Conservation (phyloP, 2,888 invertebrate genomes). For the Saturnia japonica region DNA sequence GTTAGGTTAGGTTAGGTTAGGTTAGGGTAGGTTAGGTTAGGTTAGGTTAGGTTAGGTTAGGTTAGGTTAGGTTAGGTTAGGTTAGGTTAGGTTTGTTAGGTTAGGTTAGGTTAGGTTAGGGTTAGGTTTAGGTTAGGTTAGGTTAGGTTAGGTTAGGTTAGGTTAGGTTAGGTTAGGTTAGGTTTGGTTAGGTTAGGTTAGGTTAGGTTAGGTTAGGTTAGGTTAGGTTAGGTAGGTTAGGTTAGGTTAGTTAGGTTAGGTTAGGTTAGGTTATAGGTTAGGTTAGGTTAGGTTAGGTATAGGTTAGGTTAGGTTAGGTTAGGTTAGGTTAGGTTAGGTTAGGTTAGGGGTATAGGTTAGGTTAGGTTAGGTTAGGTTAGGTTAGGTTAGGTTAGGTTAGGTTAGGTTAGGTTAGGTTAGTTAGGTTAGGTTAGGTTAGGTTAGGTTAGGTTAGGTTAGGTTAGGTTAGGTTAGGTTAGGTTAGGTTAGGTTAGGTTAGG, state of each 20-base stretch:
- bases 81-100: conserved; percentile 38
- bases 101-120: conserved; percentile 37
- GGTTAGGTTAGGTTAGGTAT: conserved; percentile 27
- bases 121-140: too few relatives aligned
- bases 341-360: too few relatives aligned
- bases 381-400: too few relatives aligned
- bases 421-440: too few relatives aligned
- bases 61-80: conserved; percentile 31
- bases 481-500: conserved; percentile 32
- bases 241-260: conserved; percentile 29
- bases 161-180: conserved; percentile 36
- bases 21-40: too few relatives aligned
- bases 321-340: too few relatives aligned
- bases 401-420: too few relatives aligned
- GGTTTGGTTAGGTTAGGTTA: conserved; percentile 33
- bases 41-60: too few relatives aligned
- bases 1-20: conserved; percentile 33
- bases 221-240: conserved; percentile 28
- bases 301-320: conserved; percentile 27
- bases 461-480: conserved; percentile 34
- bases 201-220: conserved; percentile 23
- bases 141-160: conserved; percentile 12
- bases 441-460: too few relatives aligned
- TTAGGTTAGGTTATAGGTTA: conserved; percentile 27
- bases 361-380: too few relatives aligned